phyloP scores from a whole-genome alignment of 2,888 invertebrate genomes.

The Sarcophaga rosellei region DNA sequence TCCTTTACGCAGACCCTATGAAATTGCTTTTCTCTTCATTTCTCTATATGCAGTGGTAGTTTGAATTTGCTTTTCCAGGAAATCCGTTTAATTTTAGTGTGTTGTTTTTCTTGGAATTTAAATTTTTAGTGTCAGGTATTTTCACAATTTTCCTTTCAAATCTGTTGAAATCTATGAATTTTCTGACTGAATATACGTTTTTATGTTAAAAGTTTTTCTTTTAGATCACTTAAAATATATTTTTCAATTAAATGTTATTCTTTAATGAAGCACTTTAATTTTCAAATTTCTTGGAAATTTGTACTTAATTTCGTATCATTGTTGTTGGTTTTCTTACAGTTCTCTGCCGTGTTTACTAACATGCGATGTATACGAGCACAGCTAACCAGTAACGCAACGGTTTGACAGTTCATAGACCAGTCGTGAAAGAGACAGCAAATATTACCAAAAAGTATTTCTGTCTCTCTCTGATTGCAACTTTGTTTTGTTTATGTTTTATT shows the following conservation, averaged over 20 bases:
- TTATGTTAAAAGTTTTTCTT: neutral
- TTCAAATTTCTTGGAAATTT: constrained; percentile 71
- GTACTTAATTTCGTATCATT: constrained; percentile 52
- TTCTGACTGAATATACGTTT: neutral
- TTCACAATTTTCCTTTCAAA: constrained; percentile 1
- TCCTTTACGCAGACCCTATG: constrained; percentile 26
- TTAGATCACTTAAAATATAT: neutral
- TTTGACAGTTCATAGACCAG: no score
- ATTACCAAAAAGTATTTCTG: no score
- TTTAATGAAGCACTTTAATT: constrained; percentile 63
- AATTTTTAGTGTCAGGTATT: constrained; percentile 58
- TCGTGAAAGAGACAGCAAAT: no score
- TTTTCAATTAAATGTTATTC: constrained; percentile 41
- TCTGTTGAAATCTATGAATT: neutral
- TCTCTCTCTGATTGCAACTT: no score
- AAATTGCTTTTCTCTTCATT: constrained; percentile 34
- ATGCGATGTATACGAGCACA: constrained; percentile 8
- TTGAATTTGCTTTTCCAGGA: constrained; percentile 68
- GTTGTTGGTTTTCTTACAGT: constrained; percentile 52
- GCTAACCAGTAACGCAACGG: no score
- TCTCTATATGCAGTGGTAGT: constrained; percentile 43
- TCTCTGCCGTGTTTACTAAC: constrained; percentile 40
- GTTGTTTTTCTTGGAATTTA: constrained; percentile 70
- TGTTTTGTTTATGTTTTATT: no score
- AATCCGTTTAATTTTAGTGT: constrained; percentile 70